Percentiles rank a stretch among this genome's conserved stretches.
phyloP scores from a whole-genome alignment of 2,797 vertebrate species.

The Cirrhinus molitorella region DNA sequence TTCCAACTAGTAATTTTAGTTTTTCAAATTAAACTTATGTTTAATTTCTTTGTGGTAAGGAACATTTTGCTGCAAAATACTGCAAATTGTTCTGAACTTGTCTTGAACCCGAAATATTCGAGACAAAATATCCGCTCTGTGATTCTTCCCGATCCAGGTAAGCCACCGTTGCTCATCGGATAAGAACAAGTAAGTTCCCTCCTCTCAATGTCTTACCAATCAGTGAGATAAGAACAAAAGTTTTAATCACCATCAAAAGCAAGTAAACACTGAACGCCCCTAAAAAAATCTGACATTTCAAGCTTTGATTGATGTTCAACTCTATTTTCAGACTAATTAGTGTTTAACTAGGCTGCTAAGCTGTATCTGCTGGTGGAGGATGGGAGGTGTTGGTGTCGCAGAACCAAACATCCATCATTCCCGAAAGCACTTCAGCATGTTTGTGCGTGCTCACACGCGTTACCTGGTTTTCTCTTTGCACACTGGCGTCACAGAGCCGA shows the following conservation, averaged over 20 bases:
- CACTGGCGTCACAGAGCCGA: constrained; percentile 41
- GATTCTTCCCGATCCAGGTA: constrained; percentile 10
- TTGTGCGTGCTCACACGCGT: constrained; percentile 4
- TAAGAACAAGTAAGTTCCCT: constrained; percentile 10
- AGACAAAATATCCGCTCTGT: constrained; percentile 1
- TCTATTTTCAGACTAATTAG: constrained; percentile 52
- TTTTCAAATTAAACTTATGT: neutral
- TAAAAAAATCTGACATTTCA: constrained; percentile 2
- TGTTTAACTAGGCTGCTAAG: constrained; percentile 35
- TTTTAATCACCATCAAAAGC: constrained; percentile 49
- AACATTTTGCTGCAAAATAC: neutral
- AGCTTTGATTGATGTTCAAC: constrained; percentile 42
- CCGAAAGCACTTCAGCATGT: constrained; percentile 38
- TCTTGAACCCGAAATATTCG: constrained; percentile 6
- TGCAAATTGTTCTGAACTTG: neutral
- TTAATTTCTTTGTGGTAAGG: neutral
- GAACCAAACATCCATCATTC: constrained; percentile 45
- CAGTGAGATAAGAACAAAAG: constrained; percentile 50
- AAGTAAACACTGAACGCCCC: constrained; percentile 40
- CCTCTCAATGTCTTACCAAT: constrained; percentile 37
- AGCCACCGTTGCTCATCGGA: neutral
- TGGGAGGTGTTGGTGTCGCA: constrained; percentile 35
- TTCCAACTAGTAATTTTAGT: neutral
- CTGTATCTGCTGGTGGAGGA: constrained; percentile 36
- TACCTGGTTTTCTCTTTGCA: constrained; percentile 38